phyloP scores from a whole-genome alignment of 2,888 invertebrate species.

The Ormyrus labotus region DNA sequence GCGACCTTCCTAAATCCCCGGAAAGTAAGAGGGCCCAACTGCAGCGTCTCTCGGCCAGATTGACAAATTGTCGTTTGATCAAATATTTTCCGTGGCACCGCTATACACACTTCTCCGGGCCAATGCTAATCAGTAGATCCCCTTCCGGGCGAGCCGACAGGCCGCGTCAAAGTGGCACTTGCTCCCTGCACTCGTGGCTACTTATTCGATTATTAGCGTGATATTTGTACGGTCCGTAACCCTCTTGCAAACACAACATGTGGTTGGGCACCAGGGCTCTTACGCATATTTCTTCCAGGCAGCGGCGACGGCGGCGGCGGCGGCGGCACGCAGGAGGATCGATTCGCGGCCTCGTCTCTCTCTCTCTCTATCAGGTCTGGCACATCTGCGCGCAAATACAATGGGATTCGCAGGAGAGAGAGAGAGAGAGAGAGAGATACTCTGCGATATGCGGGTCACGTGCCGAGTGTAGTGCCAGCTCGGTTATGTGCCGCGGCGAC shows the following conservation, averaged over 20 bases:
- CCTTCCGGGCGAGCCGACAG: slow-evolving; percentile 6
- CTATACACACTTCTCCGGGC: not conserved
- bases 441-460: slow-evolving; percentile 57
- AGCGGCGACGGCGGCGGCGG: not conserved
- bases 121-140: slow-evolving; percentile 53
- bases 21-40: not conserved
- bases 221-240: slow-evolving; percentile 18
- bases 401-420: slow-evolving; percentile 34
- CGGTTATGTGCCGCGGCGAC: slow-evolving; percentile 24
- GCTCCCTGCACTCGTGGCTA: not conserved
- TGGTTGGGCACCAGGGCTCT: slow-evolving; percentile 9
- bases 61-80: slow-evolving; percentile 42
- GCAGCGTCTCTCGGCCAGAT: not conserved
- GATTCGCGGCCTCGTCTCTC: slow-evolving; percentile 5
- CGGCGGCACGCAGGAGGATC: not conserved
- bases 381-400: slow-evolving; percentile 54
- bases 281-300: slow-evolving; percentile 22
- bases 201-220: slow-evolving; percentile 52
- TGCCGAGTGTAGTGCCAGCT: slow-evolving; percentile 31
- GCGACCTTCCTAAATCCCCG: not conserved
- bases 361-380: slow-evolving; percentile 2
- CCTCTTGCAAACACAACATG: slow-evolving; percentile 14
- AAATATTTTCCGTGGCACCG: slow-evolving; percentile 21
- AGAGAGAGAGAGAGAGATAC: not conserved
- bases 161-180: slow-evolving; percentile 6